phyloP scores from a whole-genome alignment of 2,888 invertebrate species.

The Allolobophora icterica region DNA sequence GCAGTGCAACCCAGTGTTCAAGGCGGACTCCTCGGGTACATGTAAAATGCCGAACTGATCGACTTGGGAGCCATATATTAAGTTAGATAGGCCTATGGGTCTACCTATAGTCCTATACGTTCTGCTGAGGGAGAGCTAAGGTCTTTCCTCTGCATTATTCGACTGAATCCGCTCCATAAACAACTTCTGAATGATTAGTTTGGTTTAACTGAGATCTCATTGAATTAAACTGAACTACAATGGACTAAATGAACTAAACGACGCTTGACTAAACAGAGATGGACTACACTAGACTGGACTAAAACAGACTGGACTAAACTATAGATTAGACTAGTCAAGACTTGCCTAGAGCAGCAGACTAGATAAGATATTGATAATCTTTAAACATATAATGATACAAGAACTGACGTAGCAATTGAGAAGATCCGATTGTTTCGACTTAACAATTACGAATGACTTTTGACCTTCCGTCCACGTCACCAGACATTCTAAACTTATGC shows the following conservation, averaged over 20 bases:
- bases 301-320: neutral
- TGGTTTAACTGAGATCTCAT: neutral
- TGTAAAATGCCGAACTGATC: neutral
- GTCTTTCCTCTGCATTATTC: neutral
- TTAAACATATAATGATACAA: neutral
- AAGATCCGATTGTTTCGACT: conserved; percentile 1
- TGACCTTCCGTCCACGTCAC: conserved; percentile 30
- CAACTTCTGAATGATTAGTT: neutral
- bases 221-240: neutral
- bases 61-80: neutral
- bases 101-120: no score
- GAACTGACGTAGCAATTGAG: conserved; percentile 18
- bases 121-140: neutral
- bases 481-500: conserved; percentile 33
- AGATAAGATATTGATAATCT: neutral
- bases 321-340: neutral
- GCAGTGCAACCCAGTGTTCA: neutral
- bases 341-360: neutral
- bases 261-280: neutral
- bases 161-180: neutral
- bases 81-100: no score
- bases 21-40: neutral
- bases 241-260: neutral
- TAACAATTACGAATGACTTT: neutral
- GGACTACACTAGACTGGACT: neutral